Evolutionary conservation across 2,113 vertebrate species (phyloP), one percentile per base, ranked within the genome.

Genomic region (Takifugu flavidus): DNA sequence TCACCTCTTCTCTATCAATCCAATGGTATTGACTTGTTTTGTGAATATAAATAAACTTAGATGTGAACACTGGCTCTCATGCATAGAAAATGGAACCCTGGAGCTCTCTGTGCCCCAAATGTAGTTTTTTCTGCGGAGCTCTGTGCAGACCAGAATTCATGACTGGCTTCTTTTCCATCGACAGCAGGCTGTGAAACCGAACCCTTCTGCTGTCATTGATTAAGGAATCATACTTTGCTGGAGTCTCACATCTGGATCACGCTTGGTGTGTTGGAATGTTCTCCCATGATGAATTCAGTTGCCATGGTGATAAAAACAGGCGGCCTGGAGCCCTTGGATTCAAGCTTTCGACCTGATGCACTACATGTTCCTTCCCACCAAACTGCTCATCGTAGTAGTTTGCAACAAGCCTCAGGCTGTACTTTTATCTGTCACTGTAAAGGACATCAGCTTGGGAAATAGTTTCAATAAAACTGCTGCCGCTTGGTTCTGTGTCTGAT

Each of bases 241-340:
- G 34, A 72, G 67, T 67, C 59, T 72, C 66, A 75, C 82, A 86
- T 80, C 80, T 84, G 86, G 78, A 72, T 59, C 20, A 10, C 15
- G 29, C 65, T 53, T 49, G 28, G 20, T 31, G 42, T 62, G 29
- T 61, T 4, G 84, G 67, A 74, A 81, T 74, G 62, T 60, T 69
- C 56, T 39, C 61, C 29, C 0, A 0, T 39, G 46, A 72, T 56
- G 59, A 69, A 59, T 49, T 71, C 71, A 75, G 83, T 89, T 89
- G 75, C 85, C 85, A 88, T 89, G 86, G 88, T 71, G 76, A 89
- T 75, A 53, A 61, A 60, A 75, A 62, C 53, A 68, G 72, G 31
- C 71, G 70, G 65, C 56, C 64, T 65, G 42, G 39, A 72, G 66
- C 60, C 49, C 28, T 42, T 69, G 65, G 64, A 64, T 70, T 45